Conservation (phyloP, 2,888 invertebrate species). For the Gastracanthus pulcherrimus region DNA sequence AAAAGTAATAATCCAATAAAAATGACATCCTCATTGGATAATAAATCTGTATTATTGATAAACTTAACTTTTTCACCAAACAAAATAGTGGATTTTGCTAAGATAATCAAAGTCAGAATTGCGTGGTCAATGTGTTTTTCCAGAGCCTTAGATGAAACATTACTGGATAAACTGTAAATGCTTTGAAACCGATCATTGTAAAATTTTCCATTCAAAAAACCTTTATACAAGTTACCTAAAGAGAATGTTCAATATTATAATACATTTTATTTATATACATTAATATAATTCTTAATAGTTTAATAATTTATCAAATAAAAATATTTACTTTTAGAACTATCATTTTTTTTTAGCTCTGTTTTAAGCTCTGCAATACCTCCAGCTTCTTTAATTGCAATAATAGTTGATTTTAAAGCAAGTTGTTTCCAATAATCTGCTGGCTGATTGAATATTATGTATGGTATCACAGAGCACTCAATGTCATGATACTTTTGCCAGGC, state of each 20-base stretch:
- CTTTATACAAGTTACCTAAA: not conserved
- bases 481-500: slow-evolving; percentile 86
- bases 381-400: slow-evolving; percentile 77
- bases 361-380: slow-evolving; percentile 74
- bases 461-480: slow-evolving; percentile 86
- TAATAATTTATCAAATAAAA: not conserved
- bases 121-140: slow-evolving; percentile 72
- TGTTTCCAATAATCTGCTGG: slow-evolving; percentile 82
- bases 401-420: slow-evolving; percentile 82
- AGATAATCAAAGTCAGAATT: slow-evolving; percentile 81
- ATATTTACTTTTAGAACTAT: slow-evolving; percentile 65
- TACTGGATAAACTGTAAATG: not conserved
- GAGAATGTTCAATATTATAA: slow-evolving; percentile 16
- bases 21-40: slow-evolving; percentile 71
- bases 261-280: not conserved
- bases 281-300: too few relatives aligned
- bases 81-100: slow-evolving; percentile 81
- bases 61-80: slow-evolving; percentile 71
- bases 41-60: slow-evolving; percentile 69
- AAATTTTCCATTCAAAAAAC: slow-evolving; percentile 1
- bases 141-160: not conserved
- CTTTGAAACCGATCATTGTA: not conserved
- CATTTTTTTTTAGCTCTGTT: slow-evolving; percentile 70
- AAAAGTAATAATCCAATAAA: slow-evolving; percentile 83
- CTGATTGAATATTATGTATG: slow-evolving; percentile 79